Base-by-base conservation (phyloP, 2,797 vertebrate genomes). In the Vireo griseus region DNA sequence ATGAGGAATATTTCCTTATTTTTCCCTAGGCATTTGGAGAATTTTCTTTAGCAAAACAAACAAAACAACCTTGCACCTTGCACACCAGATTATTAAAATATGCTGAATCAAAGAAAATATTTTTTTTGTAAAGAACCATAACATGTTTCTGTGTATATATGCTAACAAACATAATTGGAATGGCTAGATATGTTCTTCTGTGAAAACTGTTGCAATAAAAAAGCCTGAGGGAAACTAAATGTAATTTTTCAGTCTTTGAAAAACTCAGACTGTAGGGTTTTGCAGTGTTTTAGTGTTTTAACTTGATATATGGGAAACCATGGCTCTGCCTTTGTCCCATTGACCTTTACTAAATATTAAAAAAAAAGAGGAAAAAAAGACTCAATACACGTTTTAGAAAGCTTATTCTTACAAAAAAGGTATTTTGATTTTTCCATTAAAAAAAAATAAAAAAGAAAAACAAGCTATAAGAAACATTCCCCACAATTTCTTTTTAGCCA, bases 381-480 rank as follows among this genome's bases (percentile, higher is more conserved):
- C 21, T 24, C 33, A 42, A 13, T 5, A 22, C 8, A 58, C 37
- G 16, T 47, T 37, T 52, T 52, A 16, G 35, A 11, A 48, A 42
- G 13, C 2, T 66, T 78, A 37, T 47, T 52, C 29, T 66, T 42
- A 72, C 26, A 47, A 78, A 78, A 72, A 9, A 54, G 1, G 3
- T n/a, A 29, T 54, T 84, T 47, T 59, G 9, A 31, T 59, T 66
- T 77, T 31, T n/a, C 9, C 26, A 42, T 28, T 45, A 28, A 16
- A 42, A 11, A 25, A 11, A 16, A 6, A 3, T 19, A 29, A 1
- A 13, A 16, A 44, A 31, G 9, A 1, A 28, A n/a, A n/a, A 35
- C 35, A 35, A 35, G 35, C 2, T 8, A 17, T 42, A 39, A 31
- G 6, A 79, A 79, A 14, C 19, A n/a, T 11, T 47, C 25, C 33